Evolutionary conservation across 2,797 vertebrate genomes (phyloP), one percentile per base, ranked within the genome.

Genomic region (Borostomias antarcticus): DNA sequence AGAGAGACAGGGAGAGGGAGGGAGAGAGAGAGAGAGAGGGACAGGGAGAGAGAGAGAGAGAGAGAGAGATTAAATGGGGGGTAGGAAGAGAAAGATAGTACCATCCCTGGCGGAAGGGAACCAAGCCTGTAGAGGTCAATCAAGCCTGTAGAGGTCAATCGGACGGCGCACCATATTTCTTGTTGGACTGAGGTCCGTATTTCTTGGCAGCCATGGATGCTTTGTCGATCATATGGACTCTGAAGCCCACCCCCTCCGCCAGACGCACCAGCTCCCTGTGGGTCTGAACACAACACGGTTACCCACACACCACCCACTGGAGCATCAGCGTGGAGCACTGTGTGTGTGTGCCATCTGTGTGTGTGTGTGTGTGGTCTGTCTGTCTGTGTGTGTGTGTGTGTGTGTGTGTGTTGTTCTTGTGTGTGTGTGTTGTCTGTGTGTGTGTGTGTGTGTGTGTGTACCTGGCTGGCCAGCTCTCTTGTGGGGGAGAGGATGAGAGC

Each of bases 161-260:
- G n/a, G 40, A 30, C 11, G 5, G 58, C 88, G 86, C 88, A 98
- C 97, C 97, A 33, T 95, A 98, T 88, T 95, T 99, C 83, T 94
- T 97, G 61, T 93, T 94, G 5, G 96, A 96, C 64, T 93, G 93
- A 40, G 95, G 94, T 13, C 95, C 96, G 58, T 95, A 97, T 84
- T 94, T 98, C 84, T 95, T 97, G 11, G 93, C 94, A 45, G 96
- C 95, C 45, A 94, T 87, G 35, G 92, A 89, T 61, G 95, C 94
- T 90, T 98, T 99, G 85, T 98, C 92, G 56, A 99, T 95, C 89
- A 96, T 96, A 68, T 95, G 95, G 84, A 98, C 92, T 63, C 96
- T 93, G 82, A 99, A 98, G 54, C 96, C 95, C 0, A 93, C 87
- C 28, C 97, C 95, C 33, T 98, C 96, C 0, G 96, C 94, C 72